Conservation (phyloP, 2,797 vertebrate genomes). For the Rhincodon typus region DNA sequence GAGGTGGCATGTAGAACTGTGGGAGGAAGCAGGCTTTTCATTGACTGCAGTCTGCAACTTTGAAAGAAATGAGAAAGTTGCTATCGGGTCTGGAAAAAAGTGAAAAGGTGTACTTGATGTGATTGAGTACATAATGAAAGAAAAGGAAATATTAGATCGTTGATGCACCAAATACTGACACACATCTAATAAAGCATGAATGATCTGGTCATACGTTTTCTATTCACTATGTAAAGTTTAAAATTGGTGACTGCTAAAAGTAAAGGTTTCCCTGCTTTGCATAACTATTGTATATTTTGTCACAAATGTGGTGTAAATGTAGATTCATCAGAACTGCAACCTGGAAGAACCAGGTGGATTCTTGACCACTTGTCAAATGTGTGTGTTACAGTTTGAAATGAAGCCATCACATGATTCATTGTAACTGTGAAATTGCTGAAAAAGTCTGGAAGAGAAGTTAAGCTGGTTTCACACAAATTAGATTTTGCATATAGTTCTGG, state of each 20-base stretch:
- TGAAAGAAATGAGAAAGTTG: neutral
- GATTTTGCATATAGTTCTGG: too few species aligned
- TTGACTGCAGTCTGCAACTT: neutral
- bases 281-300: neutral
- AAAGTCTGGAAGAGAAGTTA: neutral
- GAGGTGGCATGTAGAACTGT: neutral
- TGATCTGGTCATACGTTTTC: neutral
- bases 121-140: neutral
- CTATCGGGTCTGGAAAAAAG: neutral
- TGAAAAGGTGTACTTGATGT: neutral
- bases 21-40: neutral
- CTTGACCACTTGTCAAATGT: neutral
- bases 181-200: neutral
- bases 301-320: neutral
- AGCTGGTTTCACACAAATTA: neutral
- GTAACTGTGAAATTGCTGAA: neutral
- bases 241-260: neutral
- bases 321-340: neutral
- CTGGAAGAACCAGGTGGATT: neutral
- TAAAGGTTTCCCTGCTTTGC: neutral
- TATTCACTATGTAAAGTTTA: neutral
- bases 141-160: neutral
- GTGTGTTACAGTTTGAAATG: neutral
- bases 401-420: neutral
- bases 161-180: neutral